Evolutionary conservation across 2,888 invertebrate species (phyloP), one percentile per base, ranked within the genome.

Genomic region (Loripinus fragilis): DNA sequence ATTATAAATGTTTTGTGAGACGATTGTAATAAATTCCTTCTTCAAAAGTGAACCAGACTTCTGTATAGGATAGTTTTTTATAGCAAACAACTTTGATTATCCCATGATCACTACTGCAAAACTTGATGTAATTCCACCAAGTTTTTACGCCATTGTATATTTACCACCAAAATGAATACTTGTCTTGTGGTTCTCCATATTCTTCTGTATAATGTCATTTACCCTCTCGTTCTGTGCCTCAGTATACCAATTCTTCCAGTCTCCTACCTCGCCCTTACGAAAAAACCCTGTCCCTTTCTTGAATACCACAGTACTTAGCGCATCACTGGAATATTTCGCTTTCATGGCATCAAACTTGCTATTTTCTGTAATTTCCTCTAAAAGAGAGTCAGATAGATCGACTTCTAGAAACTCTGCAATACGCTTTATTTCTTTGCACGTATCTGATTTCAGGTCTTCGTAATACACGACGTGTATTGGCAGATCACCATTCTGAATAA

Each of bases 231-330:
- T 60, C 60, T 60, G 60, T 60, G 60, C 60, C 33, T 33, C 60
- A 17, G 60, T 60, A 20, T 60, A 60, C 60, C 60, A 60, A 33
- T 60, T 60, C 33, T 60, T 60, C 60, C 60, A 60, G 20, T 60
- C 60, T 7, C 60, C 60, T 2, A 60, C 33, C 45, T 20, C 20
- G n/a, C 45, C 45, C 20, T 45, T 45, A 3, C 45, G 15, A 45
- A 45, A 45, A 20, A 45, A 45, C 8, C n/a, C 17, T 20, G n/a
- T 17, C 2, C 45, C 45, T 20, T 45, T 12, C n/a, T 45, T 45
- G 20, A 45, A 45, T 17, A 3, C 2, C 20, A 45, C 45, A 5
- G 45, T 3, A 45, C n/a, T 20, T 20, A 45, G 20, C 2, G 45
- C 17, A 20, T 45, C 45, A 20, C 2, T 20, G 3, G 45, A 45